Conservation (phyloP, 1,140 invertebrate genomes). For the Nymphalis io region DNA sequence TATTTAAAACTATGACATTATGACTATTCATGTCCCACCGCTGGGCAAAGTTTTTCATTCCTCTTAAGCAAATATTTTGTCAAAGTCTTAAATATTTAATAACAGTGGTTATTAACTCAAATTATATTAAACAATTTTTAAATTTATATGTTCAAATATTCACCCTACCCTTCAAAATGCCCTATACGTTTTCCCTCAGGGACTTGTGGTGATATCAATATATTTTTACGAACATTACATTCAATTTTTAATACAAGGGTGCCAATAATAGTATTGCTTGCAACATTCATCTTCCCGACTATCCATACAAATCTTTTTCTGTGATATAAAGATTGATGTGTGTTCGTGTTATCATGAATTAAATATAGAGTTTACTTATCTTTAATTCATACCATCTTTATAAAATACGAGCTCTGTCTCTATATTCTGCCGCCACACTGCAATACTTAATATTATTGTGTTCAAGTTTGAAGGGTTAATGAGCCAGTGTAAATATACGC, state of each 20-base stretch:
- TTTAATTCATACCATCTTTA: background rate
- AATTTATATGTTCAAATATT: background rate
- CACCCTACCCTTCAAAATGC: background rate
- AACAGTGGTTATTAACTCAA: background rate
- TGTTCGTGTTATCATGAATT: background rate
- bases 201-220: constrained; percentile 47
- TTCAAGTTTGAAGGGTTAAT: too few species aligned
- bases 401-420: background rate
- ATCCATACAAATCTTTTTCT: constrained; percentile 56
- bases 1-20: too few species aligned
- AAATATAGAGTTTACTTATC: background rate
- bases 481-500: too few species aligned
- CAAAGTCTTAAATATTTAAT: too few species aligned
- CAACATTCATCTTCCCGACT: constrained; percentile 50
- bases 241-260: constrained; percentile 54
- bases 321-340: constrained; percentile 25
- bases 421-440: too few species aligned
- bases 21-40: too few species aligned
- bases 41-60: too few species aligned
- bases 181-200: constrained; percentile 24
- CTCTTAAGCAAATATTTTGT: too few species aligned
- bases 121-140: background rate
- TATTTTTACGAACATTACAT: constrained; percentile 48
- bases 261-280: constrained; percentile 49
- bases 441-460: too few species aligned